These are phyloP conservation scores for Spheniscus mendiculus DNA, from an alignment of 2,113 vertebrate genomes.

Conservation along the genomic window DNA sequence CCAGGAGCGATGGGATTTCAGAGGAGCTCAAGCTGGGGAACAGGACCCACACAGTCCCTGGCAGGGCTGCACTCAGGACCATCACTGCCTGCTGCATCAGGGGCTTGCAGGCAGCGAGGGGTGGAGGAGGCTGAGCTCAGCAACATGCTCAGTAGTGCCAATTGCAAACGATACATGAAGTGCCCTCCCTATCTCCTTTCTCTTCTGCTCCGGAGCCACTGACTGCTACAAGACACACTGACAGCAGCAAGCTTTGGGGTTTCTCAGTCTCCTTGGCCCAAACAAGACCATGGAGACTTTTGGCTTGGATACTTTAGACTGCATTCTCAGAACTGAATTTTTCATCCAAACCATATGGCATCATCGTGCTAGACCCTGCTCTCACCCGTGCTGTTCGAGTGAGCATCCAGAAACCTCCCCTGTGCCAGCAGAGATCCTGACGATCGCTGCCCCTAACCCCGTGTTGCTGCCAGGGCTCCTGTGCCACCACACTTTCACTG, in stretches of 20 bases:
- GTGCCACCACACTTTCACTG: rapidly evolving
- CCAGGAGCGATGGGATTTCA: not conserved
- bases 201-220: not conserved
- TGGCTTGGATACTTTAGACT: not conserved
- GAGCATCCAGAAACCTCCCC: not conserved
- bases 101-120: rapidly evolving
- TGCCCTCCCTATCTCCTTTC: no score
- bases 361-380: no score
- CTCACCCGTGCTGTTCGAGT: rapidly evolving
- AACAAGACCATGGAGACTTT: not conserved
- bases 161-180: rapidly evolving
- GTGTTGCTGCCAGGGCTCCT: not conserved
- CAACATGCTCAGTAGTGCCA: not conserved
- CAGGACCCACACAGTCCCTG: not conserved
- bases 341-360: not conserved
- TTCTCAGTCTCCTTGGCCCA: not conserved
- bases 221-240: not conserved
- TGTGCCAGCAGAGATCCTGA: not conserved
- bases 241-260: not conserved
- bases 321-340: not conserved
- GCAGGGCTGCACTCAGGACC: not conserved
- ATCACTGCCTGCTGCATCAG: not conserved
- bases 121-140: not conserved
- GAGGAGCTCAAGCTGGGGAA: not conserved
- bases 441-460: not conserved